Base-by-base conservation (phyloP, 1,140 invertebrate genomes). In the Danaus melanippus region DNA sequence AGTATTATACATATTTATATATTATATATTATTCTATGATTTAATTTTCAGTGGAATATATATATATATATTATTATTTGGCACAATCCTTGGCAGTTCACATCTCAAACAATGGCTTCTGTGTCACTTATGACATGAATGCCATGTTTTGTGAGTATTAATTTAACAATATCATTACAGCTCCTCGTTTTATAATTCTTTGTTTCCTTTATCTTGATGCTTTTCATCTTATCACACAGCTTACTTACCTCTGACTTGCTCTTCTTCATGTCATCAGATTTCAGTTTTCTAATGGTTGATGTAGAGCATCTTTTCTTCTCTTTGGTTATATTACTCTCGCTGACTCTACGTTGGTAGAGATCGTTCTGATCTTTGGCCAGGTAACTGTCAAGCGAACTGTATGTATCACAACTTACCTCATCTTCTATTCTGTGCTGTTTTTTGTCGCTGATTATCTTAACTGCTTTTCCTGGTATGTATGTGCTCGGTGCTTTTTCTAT, bases 51-150 rank as follows among this genome's bases (percentile, higher is more conserved):
- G 9, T 52, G 7, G 11, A 40, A 15, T 43, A 39, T 21, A 42
- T 53, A 15, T 17, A 32, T 21, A 12, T 39, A 44, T 45, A 39
- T 39, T 39, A 42, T 10, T 46, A 7, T 32, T 32, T 32, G 21
- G 21, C 21, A 32, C 21, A 32, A 53, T 10, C 10, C 52, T n/a
- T 11, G 40, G 2, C 9, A 7, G 11, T 11, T 41, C 50, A 46
- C 40, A 12, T 21, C 53, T 62, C 89, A 93, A 65, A 93, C 91
- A 55, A 92, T 91, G 46, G 92, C 92, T 70, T 93, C 92, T 41
- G 91, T 91, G 71, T 93, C 92, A 67, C 92, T 93, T 17, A 93
- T 92, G 41, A 93, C 91, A 71, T 92, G 91, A 62, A 93, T 92
- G 10, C 92, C 92, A 62, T 93, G 91, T 68, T 93, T 91, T 3